These are phyloP conservation scores for Megaleporinus macrocephalus DNA, from an alignment of 2,113 vertebrate species.

Conservation along the genomic window DNA sequence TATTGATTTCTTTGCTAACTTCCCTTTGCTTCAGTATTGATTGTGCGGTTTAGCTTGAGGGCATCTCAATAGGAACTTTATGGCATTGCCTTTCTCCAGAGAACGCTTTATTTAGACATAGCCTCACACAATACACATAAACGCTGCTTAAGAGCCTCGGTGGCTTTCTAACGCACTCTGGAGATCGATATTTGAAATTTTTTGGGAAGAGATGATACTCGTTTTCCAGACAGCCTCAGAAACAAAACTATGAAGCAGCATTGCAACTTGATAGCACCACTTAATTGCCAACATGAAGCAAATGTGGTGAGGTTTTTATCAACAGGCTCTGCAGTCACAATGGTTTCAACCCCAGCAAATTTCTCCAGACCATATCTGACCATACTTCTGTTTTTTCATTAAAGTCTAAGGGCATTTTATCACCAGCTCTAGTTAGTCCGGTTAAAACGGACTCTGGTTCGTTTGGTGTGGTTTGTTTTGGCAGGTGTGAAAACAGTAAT, in stretches of 20 bases:
- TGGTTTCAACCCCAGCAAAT: background rate
- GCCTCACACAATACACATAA: constrained; percentile 10
- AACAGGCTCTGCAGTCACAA: background rate
- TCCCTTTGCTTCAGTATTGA: constrained; percentile 42
- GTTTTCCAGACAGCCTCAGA: background rate
- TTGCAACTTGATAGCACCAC: background rate
- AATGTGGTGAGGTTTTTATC: background rate
- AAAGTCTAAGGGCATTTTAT: too few relatives aligned
- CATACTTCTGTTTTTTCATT: too few relatives aligned
- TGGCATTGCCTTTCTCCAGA: constrained; percentile 6
- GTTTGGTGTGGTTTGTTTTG: too few relatives aligned
- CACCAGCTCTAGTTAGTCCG: too few relatives aligned
- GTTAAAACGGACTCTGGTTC: too few relatives aligned
- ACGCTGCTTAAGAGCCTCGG: constrained; percentile 1
- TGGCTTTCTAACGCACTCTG: constrained; percentile 12
- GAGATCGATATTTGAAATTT: constrained; percentile 25
- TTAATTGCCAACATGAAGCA: background rate
- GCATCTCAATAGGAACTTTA: constrained; percentile 43
- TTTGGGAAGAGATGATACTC: constrained; percentile 1
- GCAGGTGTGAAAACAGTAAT: too few relatives aligned
- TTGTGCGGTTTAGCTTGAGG: constrained; percentile 40
- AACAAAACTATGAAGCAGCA: background rate
- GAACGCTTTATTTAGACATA: constrained; percentile 37
- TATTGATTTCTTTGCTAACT: constrained; percentile 44
- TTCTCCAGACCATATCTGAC: background rate